phyloP scores from a whole-genome alignment of 2,113 vertebrate genomes.

The Romanogobio albipinnatus region DNA sequence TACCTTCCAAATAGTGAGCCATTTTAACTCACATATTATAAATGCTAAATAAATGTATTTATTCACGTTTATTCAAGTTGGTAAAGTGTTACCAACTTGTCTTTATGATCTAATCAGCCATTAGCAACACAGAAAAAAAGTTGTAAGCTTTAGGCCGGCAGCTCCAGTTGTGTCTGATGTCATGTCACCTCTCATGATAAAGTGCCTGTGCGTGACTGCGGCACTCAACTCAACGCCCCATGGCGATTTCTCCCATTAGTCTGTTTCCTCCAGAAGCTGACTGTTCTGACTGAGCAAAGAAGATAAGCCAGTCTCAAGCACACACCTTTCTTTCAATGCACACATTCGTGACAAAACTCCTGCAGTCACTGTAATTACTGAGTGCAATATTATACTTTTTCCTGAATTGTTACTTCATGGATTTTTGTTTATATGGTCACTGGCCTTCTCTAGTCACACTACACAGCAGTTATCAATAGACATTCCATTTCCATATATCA shows the following conservation, averaged over 20 bases:
- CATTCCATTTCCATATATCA: not conserved
- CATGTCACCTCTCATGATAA: conserved; percentile 69
- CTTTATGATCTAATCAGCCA: not conserved
- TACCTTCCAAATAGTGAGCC: too few species aligned
- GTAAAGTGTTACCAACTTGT: not conserved
- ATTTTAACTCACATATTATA: too few species aligned
- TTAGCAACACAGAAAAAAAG: not conserved
- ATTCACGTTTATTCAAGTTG: too few species aligned
- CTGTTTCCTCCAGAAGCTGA: conserved; percentile 59
- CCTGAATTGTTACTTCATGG: not conserved
- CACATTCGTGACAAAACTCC: conserved; percentile 43
- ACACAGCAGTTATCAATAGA: not conserved
- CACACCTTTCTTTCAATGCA: conserved; percentile 51
- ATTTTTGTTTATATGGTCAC: not conserved
- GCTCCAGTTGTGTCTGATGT: conserved; percentile 51
- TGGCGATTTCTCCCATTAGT: conserved; percentile 58
- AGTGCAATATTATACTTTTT: not conserved
- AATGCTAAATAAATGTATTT: too few species aligned
- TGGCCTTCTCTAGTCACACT: not conserved
- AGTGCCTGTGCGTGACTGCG: conserved; percentile 76
- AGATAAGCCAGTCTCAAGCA: conserved; percentile 60
- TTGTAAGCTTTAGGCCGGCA: not conserved
- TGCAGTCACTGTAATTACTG: not conserved
- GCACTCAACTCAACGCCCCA: conserved; percentile 57
- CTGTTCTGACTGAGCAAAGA: conserved; percentile 55